Base-by-base conservation (phyloP, 1,140 invertebrate species). In the Orius insidiosus region DNA sequence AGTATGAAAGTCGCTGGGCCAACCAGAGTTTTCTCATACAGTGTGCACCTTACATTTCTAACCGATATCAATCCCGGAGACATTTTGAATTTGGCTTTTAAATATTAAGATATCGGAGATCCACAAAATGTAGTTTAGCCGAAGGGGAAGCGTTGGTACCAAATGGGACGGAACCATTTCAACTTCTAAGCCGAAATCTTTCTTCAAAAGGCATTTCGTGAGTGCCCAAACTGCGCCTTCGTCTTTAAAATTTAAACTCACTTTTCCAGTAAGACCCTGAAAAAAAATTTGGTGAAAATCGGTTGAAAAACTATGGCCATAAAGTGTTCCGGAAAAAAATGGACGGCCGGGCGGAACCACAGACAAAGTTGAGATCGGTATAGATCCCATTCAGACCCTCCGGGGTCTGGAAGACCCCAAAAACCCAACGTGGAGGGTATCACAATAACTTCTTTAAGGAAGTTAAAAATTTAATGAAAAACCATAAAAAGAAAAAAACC, bases 81-180 rank as follows among this genome's bases (percentile, higher is more conserved):
- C 56, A 33, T 52, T 54, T 37, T 59, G 60, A 16, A 5, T 15
- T 60, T 52, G 39, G 63, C 59, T 45, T 65, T 54, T 46, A 63
- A 18, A 79, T 52, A 33, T 55, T 33, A 5, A 61, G 52, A 78
- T 71, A 67, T 98, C 93, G 66, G 98, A 88, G 39, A 97, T 66
- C 88, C 93, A 96, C 11, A 94, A 63, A 50, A 97, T 73, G 63
- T 98, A 98, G 65, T n/a, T 98, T 1, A 98, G 63, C 48, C 93
- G 69, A 31, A 93, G 64, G 7, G 94, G 89, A 19, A n/a, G n/a
- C 2, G 89, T 89, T 6, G 94, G 94, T 50, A 97, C 77, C 11
- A 98, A 64, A 56, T 79, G 76, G 50, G 82, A 75, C 38, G 68
- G 56, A 6, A 92, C 89, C 52, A 98, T 78, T 31, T 79, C 67